Percentiles rank a stretch among this genome's conserved stretches.
Evolutionary conservation across 2,888 invertebrate species (phyloP).

Genomic region (Mantis religiosa): DNA sequence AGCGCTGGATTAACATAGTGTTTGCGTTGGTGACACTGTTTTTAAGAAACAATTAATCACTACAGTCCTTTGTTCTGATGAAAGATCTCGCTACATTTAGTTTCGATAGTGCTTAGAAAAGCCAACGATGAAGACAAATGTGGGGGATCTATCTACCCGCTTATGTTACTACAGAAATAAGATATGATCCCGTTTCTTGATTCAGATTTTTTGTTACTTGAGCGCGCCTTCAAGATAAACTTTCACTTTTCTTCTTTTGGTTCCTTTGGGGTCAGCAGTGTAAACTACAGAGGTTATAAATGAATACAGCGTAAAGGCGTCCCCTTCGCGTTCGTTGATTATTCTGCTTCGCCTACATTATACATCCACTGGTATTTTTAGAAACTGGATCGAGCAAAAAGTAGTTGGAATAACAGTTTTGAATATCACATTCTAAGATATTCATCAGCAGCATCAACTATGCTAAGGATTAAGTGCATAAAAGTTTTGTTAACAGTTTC

Average conservation of each 20-base stretch:
- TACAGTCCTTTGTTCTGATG: too few species aligned
- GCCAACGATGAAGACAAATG: not conserved
- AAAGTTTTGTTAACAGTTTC: too few species aligned
- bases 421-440: too few species aligned
- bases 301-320: not conserved
- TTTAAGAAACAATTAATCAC: too few species aligned
- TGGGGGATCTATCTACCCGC: not conserved
- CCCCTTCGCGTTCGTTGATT: not conserved
- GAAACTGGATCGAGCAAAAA: too few species aligned
- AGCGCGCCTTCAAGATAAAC: not conserved
- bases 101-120: not conserved
- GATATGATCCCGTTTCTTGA: not conserved
- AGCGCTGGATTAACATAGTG: too few species aligned
- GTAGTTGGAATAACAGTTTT: too few species aligned
- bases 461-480: too few species aligned
- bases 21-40: too few species aligned
- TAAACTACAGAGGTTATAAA: not conserved
- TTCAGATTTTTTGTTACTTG: not conserved
- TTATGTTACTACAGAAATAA: not conserved
- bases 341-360: not conserved
- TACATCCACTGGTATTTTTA: not conserved
- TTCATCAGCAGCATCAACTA: too few species aligned
- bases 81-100: too few species aligned
- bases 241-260: not conserved
- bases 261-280: not conserved